Evolutionary conservation across 2,888 invertebrate species (phyloP).

Genomic region (Eristalis pertinax): DNA sequence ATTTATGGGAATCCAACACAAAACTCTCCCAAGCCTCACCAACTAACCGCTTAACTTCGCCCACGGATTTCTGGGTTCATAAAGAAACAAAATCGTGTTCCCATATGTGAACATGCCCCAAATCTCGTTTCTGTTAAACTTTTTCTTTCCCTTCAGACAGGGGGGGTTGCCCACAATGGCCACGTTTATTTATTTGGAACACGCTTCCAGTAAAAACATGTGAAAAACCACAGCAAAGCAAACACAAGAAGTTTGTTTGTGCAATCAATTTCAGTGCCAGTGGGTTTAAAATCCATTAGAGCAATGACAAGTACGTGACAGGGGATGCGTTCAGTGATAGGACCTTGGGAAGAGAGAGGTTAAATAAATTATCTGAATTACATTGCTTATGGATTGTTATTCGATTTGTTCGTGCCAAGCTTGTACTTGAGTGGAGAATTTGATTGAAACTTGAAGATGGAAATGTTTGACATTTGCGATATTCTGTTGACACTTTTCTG

Average conservation of each 20-base stretch:
- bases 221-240: neutral
- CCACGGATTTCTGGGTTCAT: neutral
- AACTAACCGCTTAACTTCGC: neutral
- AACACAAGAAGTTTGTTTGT: constrained; percentile 19
- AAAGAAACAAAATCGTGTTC: neutral
- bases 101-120: neutral
- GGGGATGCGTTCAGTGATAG: neutral
- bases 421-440: neutral
- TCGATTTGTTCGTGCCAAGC: neutral
- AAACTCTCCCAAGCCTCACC: neutral
- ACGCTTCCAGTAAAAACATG: constrained; percentile 3
- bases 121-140: neutral
- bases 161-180: neutral
- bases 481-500: neutral
- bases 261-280: constrained; percentile 12
- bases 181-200: neutral
- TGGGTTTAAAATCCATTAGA: constrained; percentile 14
- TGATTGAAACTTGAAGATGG: neutral
- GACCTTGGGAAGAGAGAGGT: neutral
- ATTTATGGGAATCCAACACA: neutral
- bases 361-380: neutral
- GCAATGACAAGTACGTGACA: constrained; percentile 18
- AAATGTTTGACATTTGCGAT: neutral
- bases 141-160: neutral
- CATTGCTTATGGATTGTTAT: neutral